These are phyloP conservation scores for Aphidius ervi DNA, from an alignment of 1,140 invertebrate genomes.

Conservation along the genomic window DNA sequence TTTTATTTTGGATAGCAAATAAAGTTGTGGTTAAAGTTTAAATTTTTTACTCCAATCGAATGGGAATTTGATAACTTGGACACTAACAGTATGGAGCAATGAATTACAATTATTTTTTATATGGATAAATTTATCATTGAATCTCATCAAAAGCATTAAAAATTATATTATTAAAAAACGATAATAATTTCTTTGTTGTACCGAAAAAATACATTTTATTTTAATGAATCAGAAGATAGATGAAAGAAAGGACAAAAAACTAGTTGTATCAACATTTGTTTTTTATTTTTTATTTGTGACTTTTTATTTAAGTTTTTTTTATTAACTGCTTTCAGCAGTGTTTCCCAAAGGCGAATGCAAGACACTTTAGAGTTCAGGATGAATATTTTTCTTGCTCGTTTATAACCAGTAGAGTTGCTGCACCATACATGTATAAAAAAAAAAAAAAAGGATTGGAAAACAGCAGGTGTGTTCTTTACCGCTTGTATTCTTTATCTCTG, in stretches of 20 bases:
- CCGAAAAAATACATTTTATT: background rate
- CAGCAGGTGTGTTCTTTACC: conserved; percentile 38
- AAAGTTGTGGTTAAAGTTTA: no score
- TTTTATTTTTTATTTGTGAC: background rate
- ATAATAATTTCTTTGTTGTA: no score
- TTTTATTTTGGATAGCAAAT: no score
- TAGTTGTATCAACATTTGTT: background rate
- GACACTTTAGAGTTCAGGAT: conserved; percentile 27
- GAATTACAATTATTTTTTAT: no score
- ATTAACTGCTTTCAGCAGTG: conserved; percentile 11
- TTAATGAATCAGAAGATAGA: background rate
- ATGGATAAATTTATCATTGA: no score
- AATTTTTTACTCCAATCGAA: no score
- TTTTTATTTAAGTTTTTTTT: conserved; percentile 5
- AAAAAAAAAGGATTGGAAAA: conserved; percentile 41
- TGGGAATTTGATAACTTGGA: no score
- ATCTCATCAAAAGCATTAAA: no score
- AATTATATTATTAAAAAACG: no score
- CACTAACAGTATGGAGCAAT: no score
- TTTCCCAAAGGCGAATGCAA: conserved; percentile 12
- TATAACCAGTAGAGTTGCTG: conserved; percentile 13
- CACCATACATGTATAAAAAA: conserved; percentile 1
- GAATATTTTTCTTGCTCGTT: conserved; percentile 28
- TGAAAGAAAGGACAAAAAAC: conserved; percentile 8
- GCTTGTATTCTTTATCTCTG: conserved; percentile 35